Percentiles rank a stretch among this genome's conserved stretches.
phyloP scores from a whole-genome alignment of 1,140 invertebrate genomes.

The Saccostrea echinata region DNA sequence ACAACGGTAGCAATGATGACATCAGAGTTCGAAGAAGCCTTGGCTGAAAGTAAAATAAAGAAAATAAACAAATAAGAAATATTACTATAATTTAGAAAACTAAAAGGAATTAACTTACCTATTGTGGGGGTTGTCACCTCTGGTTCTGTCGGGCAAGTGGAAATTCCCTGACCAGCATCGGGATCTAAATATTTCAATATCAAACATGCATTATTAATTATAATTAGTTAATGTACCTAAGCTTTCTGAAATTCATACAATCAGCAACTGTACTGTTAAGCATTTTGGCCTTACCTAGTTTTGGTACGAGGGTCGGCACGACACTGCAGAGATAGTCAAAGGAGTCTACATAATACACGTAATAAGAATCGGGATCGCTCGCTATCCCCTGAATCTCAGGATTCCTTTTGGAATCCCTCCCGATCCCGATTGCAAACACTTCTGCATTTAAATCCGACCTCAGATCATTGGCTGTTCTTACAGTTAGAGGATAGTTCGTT shows the following conservation, averaged over 20 bases:
- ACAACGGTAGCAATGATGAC: constrained; percentile 6
- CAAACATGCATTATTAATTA: neutral
- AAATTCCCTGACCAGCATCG: constrained; percentile 9
- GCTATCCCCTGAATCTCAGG: constrained; percentile 46
- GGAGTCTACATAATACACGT: constrained; percentile 49
- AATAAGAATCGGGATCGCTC: constrained; percentile 55
- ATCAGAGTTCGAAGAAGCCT: neutral
- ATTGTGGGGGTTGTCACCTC: neutral
- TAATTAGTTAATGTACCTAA: neutral
- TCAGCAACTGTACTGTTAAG: neutral
- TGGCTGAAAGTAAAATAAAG: neutral
- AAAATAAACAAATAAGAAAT: neutral
- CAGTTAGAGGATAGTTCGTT: constrained; percentile 12
- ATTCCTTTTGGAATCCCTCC: constrained; percentile 30
- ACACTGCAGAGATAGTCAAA: constrained; percentile 51
- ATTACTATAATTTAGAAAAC: neutral
- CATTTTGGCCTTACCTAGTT: constrained; percentile 48
- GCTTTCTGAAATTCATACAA: neutral
- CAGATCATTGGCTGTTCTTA: constrained; percentile 35
- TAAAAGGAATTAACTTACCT: neutral
- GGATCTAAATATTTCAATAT: neutral
- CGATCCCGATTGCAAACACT: constrained; percentile 55
- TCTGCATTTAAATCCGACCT: constrained; percentile 23
- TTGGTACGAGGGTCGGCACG: constrained; percentile 49
- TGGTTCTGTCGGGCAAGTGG: neutral